phyloP scores from a whole-genome alignment of 1,140 invertebrate genomes.

The Carcinoscorpius rotundicauda region DNA sequence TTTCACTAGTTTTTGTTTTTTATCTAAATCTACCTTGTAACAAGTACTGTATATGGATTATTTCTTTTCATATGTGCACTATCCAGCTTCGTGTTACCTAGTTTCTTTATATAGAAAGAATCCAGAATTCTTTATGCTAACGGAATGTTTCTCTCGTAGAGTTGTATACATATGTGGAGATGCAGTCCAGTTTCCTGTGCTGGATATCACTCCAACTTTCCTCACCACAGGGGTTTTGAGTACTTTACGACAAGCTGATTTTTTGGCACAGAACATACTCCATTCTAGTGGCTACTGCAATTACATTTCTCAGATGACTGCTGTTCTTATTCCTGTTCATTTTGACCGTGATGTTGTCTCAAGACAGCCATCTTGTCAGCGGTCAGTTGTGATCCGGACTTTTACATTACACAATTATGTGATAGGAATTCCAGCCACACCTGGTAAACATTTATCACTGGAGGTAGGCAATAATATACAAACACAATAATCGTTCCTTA shows the following conservation, averaged over 20 bases:
- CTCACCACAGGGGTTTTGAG: slow-evolving; percentile 75
- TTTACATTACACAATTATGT: slow-evolving; percentile 97
- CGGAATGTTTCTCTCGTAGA: slow-evolving; percentile 30
- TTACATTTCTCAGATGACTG: slow-evolving; percentile 90
- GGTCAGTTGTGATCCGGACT: slow-evolving; percentile 88
- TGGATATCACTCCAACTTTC: slow-evolving; percentile 87
- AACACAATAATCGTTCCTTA: too few species aligned
- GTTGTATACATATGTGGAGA: slow-evolving; percentile 89
- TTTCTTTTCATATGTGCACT: too few species aligned
- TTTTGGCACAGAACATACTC: slow-evolving; percentile 59
- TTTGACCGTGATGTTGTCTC: slow-evolving; percentile 79
- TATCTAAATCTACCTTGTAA: too few species aligned
- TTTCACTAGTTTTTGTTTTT: too few species aligned
- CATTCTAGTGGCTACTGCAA: slow-evolving; percentile 48
- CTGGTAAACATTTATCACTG: slow-evolving; percentile 65
- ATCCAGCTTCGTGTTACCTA: too few species aligned
- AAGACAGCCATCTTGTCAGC: slow-evolving; percentile 72
- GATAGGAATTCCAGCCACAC: slow-evolving; percentile 89
- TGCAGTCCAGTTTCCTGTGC: slow-evolving; percentile 70
- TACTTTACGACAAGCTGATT: slow-evolving; percentile 76
- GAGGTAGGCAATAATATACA: slow-evolving; percentile 42
- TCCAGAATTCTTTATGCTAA: too few species aligned
- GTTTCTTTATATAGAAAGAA: too few species aligned
- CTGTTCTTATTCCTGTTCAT: slow-evolving; percentile 89
- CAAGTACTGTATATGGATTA: too few species aligned